Percentiles rank a stretch among this genome's conserved stretches.
These are phyloP conservation scores for Drosophila tani DNA, from an alignment of 1,140 invertebrate species.

Conservation along the genomic window DNA sequence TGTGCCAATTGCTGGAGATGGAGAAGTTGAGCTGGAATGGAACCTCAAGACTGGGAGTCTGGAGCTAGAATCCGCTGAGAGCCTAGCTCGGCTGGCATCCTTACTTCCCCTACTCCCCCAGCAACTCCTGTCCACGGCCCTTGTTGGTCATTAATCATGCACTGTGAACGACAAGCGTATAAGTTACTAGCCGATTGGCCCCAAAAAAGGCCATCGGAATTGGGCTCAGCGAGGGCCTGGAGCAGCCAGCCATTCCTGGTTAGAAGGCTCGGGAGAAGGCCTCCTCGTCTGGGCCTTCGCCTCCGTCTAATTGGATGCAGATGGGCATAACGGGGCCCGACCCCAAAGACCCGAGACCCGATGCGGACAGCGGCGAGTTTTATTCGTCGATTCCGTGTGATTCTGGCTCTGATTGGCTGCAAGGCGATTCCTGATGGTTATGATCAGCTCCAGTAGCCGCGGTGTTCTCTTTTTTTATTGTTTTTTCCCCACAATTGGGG, in stretches of 20 bases:
- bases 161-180: slow-evolving; percentile 81
- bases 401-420: slow-evolving; percentile 30
- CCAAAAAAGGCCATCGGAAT: slow-evolving; percentile 78
- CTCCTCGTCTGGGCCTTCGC: slow-evolving; percentile 37
- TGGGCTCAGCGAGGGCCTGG: slow-evolving; percentile 55
- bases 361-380: slow-evolving; percentile 9
- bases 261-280: slow-evolving; percentile 33
- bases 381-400: slow-evolving; percentile 22
- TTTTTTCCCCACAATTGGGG: slow-evolving; percentile 13
- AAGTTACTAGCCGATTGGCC: slow-evolving; percentile 77
- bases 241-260: slow-evolving; percentile 40
- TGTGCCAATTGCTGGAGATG: slow-evolving; percentile 49
- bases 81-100: slow-evolving; percentile 52
- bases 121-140: slow-evolving; percentile 64
- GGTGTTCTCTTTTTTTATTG: slow-evolving; percentile 4
- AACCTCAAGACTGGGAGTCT: slow-evolving; percentile 6
- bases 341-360: slow-evolving; percentile 26
- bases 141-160: slow-evolving; percentile 83
- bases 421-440: slow-evolving; percentile 30
- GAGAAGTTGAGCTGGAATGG: slow-evolving; percentile 5
- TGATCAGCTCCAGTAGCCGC: slow-evolving; percentile 39
- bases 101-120: slow-evolving; percentile 16
- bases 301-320: slow-evolving; percentile 75
- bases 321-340: slow-evolving; percentile 63
- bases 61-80: background rate